A percentile compares a stretch with the other conserved stretches of the same genome.
These are phyloP conservation scores for Dryas iulia DNA, from an alignment of 1,140 invertebrate genomes.

Conservation along the genomic window DNA sequence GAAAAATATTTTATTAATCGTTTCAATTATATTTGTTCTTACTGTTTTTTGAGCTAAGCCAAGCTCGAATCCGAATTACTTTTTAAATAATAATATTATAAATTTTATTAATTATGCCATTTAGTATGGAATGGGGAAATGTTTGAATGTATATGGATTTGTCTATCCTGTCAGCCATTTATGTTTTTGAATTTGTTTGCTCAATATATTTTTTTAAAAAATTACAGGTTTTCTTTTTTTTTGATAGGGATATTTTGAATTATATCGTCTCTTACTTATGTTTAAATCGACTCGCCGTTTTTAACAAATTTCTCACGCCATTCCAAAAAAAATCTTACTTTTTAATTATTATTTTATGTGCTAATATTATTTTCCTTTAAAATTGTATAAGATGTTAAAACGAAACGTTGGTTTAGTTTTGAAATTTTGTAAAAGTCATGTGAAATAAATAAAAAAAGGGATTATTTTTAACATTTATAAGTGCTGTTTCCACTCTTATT, in stretches of 20 bases:
- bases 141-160: neutral
- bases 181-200: neutral
- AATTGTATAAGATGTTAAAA: too few species aligned
- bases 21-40: neutral
- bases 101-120: neutral
- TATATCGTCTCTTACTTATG: neutral
- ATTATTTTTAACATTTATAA: too few species aligned
- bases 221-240: neutral
- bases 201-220: neutral
- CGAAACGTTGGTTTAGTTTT: neutral
- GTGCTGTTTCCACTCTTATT: too few species aligned
- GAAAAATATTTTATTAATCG: neutral
- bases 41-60: neutral
- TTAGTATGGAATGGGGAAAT: neutral
- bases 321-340: neutral
- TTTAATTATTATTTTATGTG: neutral
- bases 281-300: neutral
- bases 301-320: neutral
- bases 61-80: neutral
- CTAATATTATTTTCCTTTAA: neutral
- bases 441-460: too few species aligned
- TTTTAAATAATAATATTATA: neutral
- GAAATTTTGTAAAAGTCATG: too few species aligned
- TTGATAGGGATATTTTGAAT: neutral
- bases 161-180: neutral